phyloP scores from a whole-genome alignment of 2,113 vertebrate genomes.

The Lathamus discolor region DNA sequence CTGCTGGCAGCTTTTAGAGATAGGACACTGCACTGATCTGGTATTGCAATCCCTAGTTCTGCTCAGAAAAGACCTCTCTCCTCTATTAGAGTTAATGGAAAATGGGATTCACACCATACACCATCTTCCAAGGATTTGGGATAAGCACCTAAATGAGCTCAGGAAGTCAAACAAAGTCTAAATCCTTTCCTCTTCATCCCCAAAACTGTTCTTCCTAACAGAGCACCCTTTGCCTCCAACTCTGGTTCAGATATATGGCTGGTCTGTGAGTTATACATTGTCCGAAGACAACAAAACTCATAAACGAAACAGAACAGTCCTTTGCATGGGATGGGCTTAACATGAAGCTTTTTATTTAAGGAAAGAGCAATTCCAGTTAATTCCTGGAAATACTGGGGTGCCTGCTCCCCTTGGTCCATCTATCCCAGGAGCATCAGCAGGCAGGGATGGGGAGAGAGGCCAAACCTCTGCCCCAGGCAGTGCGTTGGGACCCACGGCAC shows the following conservation, averaged over 20 bases:
- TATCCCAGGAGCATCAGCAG: background rate
- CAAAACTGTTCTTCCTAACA: background rate
- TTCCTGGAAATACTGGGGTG: slow-evolving; percentile 2
- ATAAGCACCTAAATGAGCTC: slow-evolving; percentile 16
- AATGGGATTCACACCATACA: background rate
- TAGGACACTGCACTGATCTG: background rate
- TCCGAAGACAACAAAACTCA: background rate
- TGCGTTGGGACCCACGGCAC: background rate
- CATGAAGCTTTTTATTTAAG: slow-evolving; percentile 22
- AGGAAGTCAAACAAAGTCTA: background rate
- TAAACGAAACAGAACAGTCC: background rate
- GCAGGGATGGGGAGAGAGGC: background rate
- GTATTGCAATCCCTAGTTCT: slow-evolving; percentile 15
- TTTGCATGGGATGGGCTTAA: background rate
- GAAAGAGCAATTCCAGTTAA: background rate
- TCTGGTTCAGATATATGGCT: background rate
- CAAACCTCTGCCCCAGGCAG: background rate
- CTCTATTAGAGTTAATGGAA: slow-evolving; percentile 3
- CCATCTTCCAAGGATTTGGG: slow-evolving; percentile 3
- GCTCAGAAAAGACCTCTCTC: slow-evolving; percentile 23
- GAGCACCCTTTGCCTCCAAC: background rate
- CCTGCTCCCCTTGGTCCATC: background rate
- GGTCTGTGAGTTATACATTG: slow-evolving; percentile 11
- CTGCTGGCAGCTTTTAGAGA: slow-evolving; percentile 42
- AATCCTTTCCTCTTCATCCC: background rate